These are phyloP conservation scores for Anneissia japonica DNA, from an alignment of 35 echinoderm and acorn worm species.

Conservation along the genomic window DNA sequence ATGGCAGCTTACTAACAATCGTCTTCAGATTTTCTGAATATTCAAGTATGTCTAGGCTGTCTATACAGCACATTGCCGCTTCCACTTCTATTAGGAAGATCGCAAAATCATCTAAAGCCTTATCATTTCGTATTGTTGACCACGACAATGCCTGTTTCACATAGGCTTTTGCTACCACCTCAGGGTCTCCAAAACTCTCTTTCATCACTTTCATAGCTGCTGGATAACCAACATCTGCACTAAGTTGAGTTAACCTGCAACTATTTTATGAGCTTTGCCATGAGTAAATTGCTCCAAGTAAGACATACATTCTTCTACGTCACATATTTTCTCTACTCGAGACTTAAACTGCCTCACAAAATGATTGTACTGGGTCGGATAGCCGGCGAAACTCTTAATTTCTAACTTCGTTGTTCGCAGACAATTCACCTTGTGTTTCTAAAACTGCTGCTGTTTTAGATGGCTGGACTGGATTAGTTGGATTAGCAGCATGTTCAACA, in stretches of 20 bases:
- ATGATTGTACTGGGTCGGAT: slow-evolving; percentile 4
- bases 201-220: slow-evolving; percentile 27
- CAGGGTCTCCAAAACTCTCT: slow-evolving; percentile 33
- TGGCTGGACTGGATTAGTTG: no score
- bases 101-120: slow-evolving; percentile 30
- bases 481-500: no score
- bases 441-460: no score
- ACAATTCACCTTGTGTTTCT: no score
- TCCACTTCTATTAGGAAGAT: slow-evolving; percentile 31
- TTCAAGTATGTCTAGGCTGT: slow-evolving; percentile 5
- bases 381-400: slow-evolving; percentile 17
- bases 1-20: slow-evolving; percentile 24
- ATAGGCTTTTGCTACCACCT: slow-evolving; percentile 24
- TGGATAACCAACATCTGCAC: slow-evolving; percentile 33
- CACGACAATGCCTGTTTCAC: slow-evolving; percentile 10
- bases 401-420: slow-evolving; percentile 35
- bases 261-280: slow-evolving; percentile 37
- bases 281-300: slow-evolving; percentile 23
- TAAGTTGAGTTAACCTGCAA: slow-evolving; percentile 27
- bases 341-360: slow-evolving; percentile 32
- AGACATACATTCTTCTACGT: slow-evolving; percentile 12
- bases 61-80: slow-evolving; percentile 21
- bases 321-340: slow-evolving; percentile 11
- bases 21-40: slow-evolving; percentile 18
- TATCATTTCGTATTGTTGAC: slow-evolving; percentile 20